Base-by-base conservation (phyloP, 2,113 vertebrate species). In the Melanocharis versteri region DNA sequence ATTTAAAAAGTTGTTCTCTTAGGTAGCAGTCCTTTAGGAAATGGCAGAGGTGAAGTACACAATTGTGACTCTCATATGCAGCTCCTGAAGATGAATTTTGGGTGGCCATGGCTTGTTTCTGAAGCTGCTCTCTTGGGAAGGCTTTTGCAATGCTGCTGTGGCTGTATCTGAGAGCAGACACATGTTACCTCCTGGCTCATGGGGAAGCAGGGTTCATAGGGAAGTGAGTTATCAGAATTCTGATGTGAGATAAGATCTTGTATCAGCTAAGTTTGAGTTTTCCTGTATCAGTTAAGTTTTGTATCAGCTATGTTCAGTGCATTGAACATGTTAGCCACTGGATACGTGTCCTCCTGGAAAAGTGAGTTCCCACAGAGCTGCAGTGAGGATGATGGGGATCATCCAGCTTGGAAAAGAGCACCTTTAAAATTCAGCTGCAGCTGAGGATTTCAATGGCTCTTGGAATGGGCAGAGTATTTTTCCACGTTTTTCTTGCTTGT, bases 211-310 rank as follows among this genome's bases (percentile, higher is more conserved):
- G 21, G 16, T 30, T n/a, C 16, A 3, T 2, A 6, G 20, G 51
- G 5, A 37, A 40, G 22, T 9, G 57, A 58, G 19, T 27, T 6
- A 10, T 6, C 28, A 31, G 2, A 31, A 30, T 50, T 56, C 39
- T 37, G 69, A 30, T n/a, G 15, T 2, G 1, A 61, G 35, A 57
- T 9, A 21, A 44, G 71, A 22, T 6, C 0, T 0, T 27, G 23
- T 15, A 17, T 62, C 39, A 79, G 76, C n/a, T 47, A 9, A 18
- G 37, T 86, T 28, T 27, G 11, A 6, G n/a, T n/a, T n/a, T n/a
- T 6, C 0, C 0, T 27, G 23, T 15, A 17, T 62, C 39, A 79
- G 76, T 30, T 47, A 9, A 18, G 37, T 86, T 28, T 0, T 27
- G 23, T 15, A 17, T 62, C 39, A 79, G 76, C n/a, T 47, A 9